phyloP scores from a whole-genome alignment of 92 coral and sea anemone species.

The Isaurus tuberculatus region DNA sequence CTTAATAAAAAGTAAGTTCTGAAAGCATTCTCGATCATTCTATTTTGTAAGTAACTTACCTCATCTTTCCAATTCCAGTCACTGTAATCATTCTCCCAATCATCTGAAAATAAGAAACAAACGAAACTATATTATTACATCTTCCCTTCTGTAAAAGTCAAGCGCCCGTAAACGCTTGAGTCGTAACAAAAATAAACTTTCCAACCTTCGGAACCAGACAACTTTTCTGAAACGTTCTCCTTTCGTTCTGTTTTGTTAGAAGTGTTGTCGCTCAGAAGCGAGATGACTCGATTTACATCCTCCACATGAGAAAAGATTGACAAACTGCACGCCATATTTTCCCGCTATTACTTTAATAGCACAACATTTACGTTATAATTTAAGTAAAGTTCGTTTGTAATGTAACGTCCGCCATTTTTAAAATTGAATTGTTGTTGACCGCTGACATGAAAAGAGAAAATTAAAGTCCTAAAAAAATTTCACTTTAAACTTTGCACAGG shows the following conservation, averaged over 20 bases:
- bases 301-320: conserved; percentile 87
- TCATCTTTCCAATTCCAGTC: conserved; percentile 82
- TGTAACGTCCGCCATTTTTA: conserved; percentile 43
- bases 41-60: background rate
- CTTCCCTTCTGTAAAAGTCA: background rate
- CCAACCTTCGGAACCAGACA: background rate
- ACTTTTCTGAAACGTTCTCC: conserved; percentile 48
- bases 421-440: conserved; percentile 10
- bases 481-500: too few relatives aligned
- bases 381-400: background rate
- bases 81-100: conserved; percentile 66
- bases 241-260: conserved; percentile 36
- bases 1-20: background rate
- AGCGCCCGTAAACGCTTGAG: background rate
- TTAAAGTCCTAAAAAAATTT: too few relatives aligned
- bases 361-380: background rate
- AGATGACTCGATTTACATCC: conserved; percentile 81
- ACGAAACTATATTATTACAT: background rate
- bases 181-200: too few relatives aligned
- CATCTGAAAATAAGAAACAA: conserved; percentile 53
- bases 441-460: conserved; percentile 45
- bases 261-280: conserved; percentile 68
- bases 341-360: background rate
- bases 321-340: conserved; percentile 83
- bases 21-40: too few relatives aligned